Conservation (phyloP, 2,113 vertebrate genomes). For the Dipodomys spectabilis region DNA sequence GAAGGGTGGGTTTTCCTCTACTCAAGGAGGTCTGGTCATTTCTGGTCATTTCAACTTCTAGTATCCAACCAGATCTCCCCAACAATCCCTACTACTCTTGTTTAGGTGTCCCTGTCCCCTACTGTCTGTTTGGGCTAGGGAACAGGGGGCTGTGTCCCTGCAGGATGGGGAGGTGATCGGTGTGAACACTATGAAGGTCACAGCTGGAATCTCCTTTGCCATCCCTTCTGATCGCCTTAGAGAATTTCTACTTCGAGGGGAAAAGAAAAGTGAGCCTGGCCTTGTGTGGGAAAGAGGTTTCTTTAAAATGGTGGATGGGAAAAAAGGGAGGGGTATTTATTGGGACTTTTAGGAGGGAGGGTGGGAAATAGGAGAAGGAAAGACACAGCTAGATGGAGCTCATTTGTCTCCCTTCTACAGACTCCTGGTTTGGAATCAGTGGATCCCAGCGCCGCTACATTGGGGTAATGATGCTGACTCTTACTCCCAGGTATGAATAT, state of each 20-base stretch:
- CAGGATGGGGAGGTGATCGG: constrained; percentile 98
- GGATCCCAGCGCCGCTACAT: constrained; percentile 92
- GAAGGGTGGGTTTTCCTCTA: not conserved
- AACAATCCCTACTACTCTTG: constrained; percentile 20
- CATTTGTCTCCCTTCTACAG: constrained; percentile 80
- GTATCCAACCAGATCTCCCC: not conserved
- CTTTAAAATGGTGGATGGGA: constrained; percentile 2
- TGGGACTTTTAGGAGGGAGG: constrained; percentile 3
- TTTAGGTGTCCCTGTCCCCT: constrained; percentile 28
- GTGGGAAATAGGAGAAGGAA: not conserved
- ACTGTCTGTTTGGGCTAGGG: constrained; percentile 56
- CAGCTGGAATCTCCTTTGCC: constrained; percentile 97
- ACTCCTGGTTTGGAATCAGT: constrained; percentile 87
- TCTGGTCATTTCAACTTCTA: not conserved
- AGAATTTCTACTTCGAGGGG: constrained; percentile 89
- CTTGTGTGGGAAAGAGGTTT: not conserved
- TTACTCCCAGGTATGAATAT: constrained; percentile 91
- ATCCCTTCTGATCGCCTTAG: constrained; percentile 94
- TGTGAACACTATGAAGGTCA: constrained; percentile 99
- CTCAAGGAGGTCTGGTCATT: not conserved
- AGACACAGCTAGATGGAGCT: not conserved
- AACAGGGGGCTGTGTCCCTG: constrained; percentile 56
- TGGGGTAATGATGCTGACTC: constrained; percentile 97
- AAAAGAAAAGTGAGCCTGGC: constrained; percentile 89
- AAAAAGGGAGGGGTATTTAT: not conserved